A percentile compares a stretch with the other conserved stretches of the same genome.
Conservation (phyloP, 2,888 invertebrate species). For the Nesidiocoris tenuis region DNA sequence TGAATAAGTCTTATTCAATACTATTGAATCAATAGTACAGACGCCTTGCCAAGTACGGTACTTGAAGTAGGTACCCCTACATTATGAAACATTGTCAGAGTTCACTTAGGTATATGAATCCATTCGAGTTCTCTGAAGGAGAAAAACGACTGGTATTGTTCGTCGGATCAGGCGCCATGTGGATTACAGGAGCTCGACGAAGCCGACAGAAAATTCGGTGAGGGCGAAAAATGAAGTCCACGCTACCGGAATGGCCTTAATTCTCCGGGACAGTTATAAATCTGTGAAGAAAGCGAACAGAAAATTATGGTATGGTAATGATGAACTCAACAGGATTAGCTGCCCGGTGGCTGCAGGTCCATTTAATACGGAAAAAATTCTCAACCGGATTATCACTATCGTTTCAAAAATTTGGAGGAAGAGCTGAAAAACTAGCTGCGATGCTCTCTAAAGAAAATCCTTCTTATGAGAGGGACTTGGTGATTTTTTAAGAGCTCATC, state of each 20-base stretch:
- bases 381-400: not conserved
- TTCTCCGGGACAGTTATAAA: not conserved
- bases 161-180: too few relatives aligned
- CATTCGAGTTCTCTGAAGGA: too few relatives aligned
- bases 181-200: not conserved
- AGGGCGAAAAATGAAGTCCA: not conserved
- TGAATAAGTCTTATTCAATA: too few relatives aligned
- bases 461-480: not conserved
- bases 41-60: too few relatives aligned
- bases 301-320: not conserved
- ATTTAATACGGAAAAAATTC: not conserved
- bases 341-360: not conserved
- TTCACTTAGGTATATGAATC: too few relatives aligned
- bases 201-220: not conserved
- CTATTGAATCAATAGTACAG: too few relatives aligned
- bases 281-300: not conserved
- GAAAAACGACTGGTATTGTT: too few relatives aligned
- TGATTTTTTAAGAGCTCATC: not conserved
- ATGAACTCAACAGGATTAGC: not conserved
- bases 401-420: not conserved
- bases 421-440: not conserved
- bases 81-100: too few relatives aligned
- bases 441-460: too few relatives aligned
- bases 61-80: too few relatives aligned
- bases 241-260: not conserved